These are phyloP conservation scores for Eumerus sabulonum DNA, from an alignment of 2,888 invertebrate species.

Conservation along the genomic window DNA sequence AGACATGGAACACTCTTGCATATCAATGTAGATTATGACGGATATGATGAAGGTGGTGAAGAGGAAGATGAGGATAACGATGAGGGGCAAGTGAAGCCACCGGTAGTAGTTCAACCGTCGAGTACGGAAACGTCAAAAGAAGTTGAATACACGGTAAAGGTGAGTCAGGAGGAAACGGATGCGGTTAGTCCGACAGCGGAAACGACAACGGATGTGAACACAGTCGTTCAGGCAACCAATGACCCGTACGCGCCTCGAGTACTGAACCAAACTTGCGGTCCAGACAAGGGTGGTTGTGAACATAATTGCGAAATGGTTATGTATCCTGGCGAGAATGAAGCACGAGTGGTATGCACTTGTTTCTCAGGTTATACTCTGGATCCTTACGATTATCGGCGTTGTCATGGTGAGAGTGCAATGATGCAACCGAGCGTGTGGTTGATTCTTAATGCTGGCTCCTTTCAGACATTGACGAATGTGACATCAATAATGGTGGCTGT, in stretches of 20 bases:
- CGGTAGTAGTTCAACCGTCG: conserved; percentile 23
- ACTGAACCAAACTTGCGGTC: conserved; percentile 76
- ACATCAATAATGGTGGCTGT: conserved; percentile 80
- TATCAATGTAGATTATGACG: conserved; percentile 68
- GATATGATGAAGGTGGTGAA: conserved; percentile 69
- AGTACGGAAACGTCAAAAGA: conserved; percentile 24
- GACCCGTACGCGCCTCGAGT: conserved; percentile 75
- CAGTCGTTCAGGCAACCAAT: conserved; percentile 71
- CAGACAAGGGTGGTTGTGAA: conserved; percentile 80
- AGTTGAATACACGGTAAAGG: conserved; percentile 32
- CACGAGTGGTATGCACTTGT: conserved; percentile 77
- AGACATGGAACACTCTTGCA: conserved; percentile 13
- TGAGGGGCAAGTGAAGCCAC: conserved; percentile 34
- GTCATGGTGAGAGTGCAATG: conserved; percentile 73
- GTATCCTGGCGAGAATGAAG: conserved; percentile 76
- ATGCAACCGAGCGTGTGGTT: not conserved
- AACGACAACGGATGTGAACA: conserved; percentile 70
- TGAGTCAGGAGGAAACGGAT: conserved; percentile 33
- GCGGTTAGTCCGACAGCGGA: conserved; percentile 37
- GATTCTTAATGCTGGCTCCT: not conserved
- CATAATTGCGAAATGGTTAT: conserved; percentile 79
- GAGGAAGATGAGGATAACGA: conserved; percentile 62
- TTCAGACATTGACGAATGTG: conserved; percentile 82
- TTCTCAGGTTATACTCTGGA: conserved; percentile 79
- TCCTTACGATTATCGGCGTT: conserved; percentile 77